Evolutionary conservation across 2,888 invertebrate species (phyloP), one percentile per base, ranked within the genome.

Genomic region (Chloroclystis v-ata): DNA sequence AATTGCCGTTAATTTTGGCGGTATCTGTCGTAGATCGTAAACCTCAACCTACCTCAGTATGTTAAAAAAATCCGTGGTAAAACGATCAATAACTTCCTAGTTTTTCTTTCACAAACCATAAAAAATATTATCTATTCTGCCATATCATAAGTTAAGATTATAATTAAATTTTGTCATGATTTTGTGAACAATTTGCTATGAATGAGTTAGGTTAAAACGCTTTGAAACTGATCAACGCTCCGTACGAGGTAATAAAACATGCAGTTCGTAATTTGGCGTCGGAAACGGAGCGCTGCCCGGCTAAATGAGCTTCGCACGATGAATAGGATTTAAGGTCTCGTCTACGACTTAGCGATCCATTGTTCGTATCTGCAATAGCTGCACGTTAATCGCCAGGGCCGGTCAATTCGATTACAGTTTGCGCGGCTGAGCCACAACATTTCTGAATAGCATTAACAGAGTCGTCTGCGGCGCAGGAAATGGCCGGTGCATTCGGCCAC

Each of bases 401-500:
- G 52, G 52, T 58, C 60, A 60, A 66, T 63, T 56, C 61, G 59
- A 66, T 65, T 62, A 58, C 58, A 56, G 41, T 43, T 53, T 60
- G 58, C 60, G 59, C 55, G 55, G 58, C 60, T 62, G 61, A 60
- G 62, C 60, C 60, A 57, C 61, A 54, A 56, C 55, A 56, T 63
- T 69, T 61, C 54, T 58, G 57, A 61, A 66, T 56, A 49, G 52
- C 56, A 60, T 61, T 67, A 63, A 63, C 56, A 60, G 58, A 62
- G 56, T 54, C 65, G 60, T 63, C 67, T 65, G 60, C 60, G 57
- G 47, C 39, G 45, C 58, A 68, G 75, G 76, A 77, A 77, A 65
- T 70, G 64, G 60, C 56, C 68, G 67, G 68, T 77, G 78, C 76
- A 79, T 77, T 77, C 73, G 69, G 61, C 62, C 67, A 68, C 69